Evolutionary conservation across 2,113 vertebrate genomes (phyloP), one percentile per base, ranked within the genome.

Genomic region (Regulus satrapa): DNA sequence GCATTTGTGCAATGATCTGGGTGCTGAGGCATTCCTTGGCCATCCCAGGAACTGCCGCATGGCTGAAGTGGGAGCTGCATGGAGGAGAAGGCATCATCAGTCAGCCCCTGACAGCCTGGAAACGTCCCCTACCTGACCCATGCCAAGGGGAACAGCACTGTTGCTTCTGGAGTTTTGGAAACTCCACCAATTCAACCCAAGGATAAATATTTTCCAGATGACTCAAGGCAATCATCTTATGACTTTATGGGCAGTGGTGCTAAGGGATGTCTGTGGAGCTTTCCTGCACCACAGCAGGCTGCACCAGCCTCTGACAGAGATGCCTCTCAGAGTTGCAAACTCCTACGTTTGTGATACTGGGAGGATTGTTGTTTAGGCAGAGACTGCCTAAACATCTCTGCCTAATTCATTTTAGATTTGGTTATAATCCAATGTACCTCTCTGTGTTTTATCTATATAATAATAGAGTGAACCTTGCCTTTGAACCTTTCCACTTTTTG

Each of bases 141-240:
- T 3, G 23, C 63, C 0, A 0, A 45, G 46, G 28, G 28, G 21
- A 38, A 32, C 2, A 9, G 32, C 40, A 45, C 32, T 54, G 45
- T 8, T 48, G 59, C 59, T 52, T 28, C n/a, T 46, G 54, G n/a
- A 69, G 18, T 21, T 68, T 18, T 28, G 28, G 32, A 38, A 77
- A 52, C 28, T 43, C 45, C 62, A 59, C n/a, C 38, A 45, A n/a
- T 61, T 38, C 32, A 38, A 29, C 8, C 23, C 38, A 28, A 86
- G 55, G 26, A 69, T n/a, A 38, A 69, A 45, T 5, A 29, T 19
- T 61, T 46, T 54, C 48, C 40, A 62, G 46, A 62, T 31, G 7
- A 55, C 17, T 54, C 16, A 34, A 62, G 64, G 12, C 64, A 40
- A 41, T n/a, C n/a, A n/a, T 34, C 29, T 46, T 14, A 40, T 6